Evolutionary conservation across 1,140 invertebrate genomes (phyloP).

Genomic region (Sycophila sp.): DNA sequence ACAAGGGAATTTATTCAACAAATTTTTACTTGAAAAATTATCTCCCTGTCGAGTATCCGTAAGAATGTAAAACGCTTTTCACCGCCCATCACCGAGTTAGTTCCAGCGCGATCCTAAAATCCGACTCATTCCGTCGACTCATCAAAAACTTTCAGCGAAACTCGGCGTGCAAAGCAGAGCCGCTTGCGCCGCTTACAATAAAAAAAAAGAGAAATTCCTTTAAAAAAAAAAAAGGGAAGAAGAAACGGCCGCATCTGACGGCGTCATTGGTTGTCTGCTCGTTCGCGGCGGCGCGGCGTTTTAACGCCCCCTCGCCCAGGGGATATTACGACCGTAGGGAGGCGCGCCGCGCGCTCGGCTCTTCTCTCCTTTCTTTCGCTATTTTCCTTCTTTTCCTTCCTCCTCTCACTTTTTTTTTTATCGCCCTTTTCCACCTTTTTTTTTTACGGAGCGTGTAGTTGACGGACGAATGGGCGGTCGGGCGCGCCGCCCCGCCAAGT

Average conservation of each 20-base stretch:
- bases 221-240: slow-evolving; percentile 1
- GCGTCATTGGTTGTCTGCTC: slow-evolving; percentile 14
- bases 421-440: not conserved
- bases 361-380: not conserved
- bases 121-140: too few relatives aligned
- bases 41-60: too few relatives aligned
- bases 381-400: not conserved
- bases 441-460: not conserved
- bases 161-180: not conserved
- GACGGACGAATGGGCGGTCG: not conserved
- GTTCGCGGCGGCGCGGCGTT: not conserved
- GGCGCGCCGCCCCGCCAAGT: not conserved
- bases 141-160: slow-evolving; percentile 10
- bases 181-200: too few relatives aligned
- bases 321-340: not conserved
- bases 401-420: not conserved
- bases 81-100: too few relatives aligned
- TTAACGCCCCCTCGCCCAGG: not conserved
- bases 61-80: too few relatives aligned
- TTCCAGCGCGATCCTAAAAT: too few relatives aligned
- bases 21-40: too few relatives aligned
- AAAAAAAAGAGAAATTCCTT: too few relatives aligned
- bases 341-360: not conserved
- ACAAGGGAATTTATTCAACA: too few relatives aligned
- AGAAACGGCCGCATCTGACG: not conserved